Evolutionary conservation across 1,140 invertebrate species (phyloP).

Genomic region (Drosophila parabipectinata): DNA sequence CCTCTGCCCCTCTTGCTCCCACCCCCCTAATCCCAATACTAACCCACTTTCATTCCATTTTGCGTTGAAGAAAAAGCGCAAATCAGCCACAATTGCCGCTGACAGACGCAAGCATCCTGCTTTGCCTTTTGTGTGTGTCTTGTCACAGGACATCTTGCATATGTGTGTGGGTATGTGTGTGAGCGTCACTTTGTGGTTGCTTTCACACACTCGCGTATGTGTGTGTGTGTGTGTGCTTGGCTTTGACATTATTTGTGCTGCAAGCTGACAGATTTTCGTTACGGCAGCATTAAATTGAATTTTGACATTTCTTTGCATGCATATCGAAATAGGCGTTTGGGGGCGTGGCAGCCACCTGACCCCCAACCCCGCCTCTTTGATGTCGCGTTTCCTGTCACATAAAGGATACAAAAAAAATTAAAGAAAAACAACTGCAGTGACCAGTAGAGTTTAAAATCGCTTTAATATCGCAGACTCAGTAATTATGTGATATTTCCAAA

Average conservation of each 20-base stretch:
- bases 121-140: conserved; percentile 56
- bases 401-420: neutral
- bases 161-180: conserved; percentile 18
- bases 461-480: neutral
- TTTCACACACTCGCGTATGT: conserved; percentile 21
- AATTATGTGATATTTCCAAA: neutral
- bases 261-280: conserved; percentile 79
- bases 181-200: conserved; percentile 40
- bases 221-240: conserved; percentile 41
- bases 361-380: neutral
- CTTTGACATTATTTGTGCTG: conserved; percentile 81
- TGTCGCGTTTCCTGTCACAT: conserved; percentile 1
- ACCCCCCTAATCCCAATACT: neutral
- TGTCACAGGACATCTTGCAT: conserved; percentile 25
- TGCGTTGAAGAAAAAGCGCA: conserved; percentile 66
- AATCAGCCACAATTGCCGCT: conserved; percentile 80
- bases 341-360: neutral
- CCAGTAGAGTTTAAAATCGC: neutral
- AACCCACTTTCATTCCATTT: conserved; percentile 3
- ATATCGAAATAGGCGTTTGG: conserved; percentile 31
- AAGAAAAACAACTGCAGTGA: neutral
- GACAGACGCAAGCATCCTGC: conserved; percentile 76
- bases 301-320: conserved; percentile 78
- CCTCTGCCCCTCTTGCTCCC: neutral
- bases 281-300: conserved; percentile 80